Conservation (phyloP, 2,888 invertebrate genomes). For the Saturnia japonica region DNA sequence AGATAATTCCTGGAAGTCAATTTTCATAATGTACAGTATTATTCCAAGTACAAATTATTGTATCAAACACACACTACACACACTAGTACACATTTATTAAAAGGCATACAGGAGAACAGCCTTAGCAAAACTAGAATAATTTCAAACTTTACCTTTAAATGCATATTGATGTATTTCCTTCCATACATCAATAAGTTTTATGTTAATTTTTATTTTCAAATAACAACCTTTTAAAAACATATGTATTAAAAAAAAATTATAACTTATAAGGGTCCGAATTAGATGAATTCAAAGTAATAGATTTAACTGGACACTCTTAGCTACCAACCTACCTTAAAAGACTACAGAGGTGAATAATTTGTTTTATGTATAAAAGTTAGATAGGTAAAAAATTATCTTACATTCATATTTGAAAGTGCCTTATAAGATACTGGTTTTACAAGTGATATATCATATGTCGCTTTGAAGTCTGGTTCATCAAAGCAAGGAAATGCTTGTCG, state of each 20-base stretch:
- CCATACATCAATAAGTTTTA: too few relatives aligned
- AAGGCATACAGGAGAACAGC: too few relatives aligned
- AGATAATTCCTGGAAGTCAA: conserved; percentile 60
- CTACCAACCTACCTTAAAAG: neutral
- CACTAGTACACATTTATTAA: too few relatives aligned
- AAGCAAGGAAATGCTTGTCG: conserved; percentile 97
- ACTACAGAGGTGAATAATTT: neutral
- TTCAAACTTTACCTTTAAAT: too few relatives aligned
- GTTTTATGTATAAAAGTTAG: neutral
- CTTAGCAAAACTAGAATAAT: too few relatives aligned
- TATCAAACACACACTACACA: too few relatives aligned
- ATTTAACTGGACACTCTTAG: neutral
- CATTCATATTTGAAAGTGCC: conserved; percentile 94
- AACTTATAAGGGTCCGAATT: neutral
- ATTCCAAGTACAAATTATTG: too few relatives aligned
- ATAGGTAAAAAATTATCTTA: conserved; percentile 61
- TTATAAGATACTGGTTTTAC: conserved; percentile 87
- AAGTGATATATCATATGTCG: conserved; percentile 89
- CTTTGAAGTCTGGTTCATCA: conserved; percentile 96
- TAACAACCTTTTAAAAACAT: too few relatives aligned
- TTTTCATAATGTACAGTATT: neutral
- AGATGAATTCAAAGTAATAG: neutral
- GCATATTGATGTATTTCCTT: too few relatives aligned
- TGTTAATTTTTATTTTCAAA: too few relatives aligned
- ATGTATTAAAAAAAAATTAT: too few relatives aligned